Evolutionary conservation across 2,888 invertebrate species (phyloP), one percentile per base, ranked within the genome.

Genomic region (Serrognathus titanus): DNA sequence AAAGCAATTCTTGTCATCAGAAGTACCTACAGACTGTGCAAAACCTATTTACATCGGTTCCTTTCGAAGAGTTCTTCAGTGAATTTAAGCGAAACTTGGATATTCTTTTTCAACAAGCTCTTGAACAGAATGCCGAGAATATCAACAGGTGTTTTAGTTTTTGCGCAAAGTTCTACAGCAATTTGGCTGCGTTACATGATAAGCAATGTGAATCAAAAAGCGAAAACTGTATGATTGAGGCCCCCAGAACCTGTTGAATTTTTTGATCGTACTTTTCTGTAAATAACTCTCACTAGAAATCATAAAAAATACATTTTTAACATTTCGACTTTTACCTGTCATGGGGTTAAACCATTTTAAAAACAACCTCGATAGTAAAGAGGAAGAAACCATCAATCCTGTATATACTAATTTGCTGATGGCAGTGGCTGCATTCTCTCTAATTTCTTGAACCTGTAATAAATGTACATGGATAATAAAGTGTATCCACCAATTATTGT

Each of bases 321-420:
- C n/a, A n/a, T n/a, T n/a, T n/a, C n/a, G 85, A 84, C 64, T 85
- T 87, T 16, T 57, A 57, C 57, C 57, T 47, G 51, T 51, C 12
- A 83, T 81, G 1, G 94, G 93, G 77, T 91, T 92, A 71, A 90
- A 92, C 85, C 93, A 92, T 48, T 92, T 83, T 52, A 94, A 78
- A 11, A 94, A 78, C 4, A 95, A 78, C 53, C 86, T 82, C 45
- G 89, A 86, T 38, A 92, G 75, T 49, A 92, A 80, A 31, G 82
- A 79, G 0, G 87, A 80, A 0, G 90, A 89, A 49, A 83, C 83
- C 37, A 92, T 80, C 61, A 86, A 82, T 0, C 84, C 84, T 37
- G 85, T 78, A 53, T 88, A 77, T 36, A 92, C 71, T 43, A 92
- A 76, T 57, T 88, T 87, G 64, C 88, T 87, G 0, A 92, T 75